Conservation (phyloP, 2,113 vertebrate species). For the Zosterops borbonicus region DNA sequence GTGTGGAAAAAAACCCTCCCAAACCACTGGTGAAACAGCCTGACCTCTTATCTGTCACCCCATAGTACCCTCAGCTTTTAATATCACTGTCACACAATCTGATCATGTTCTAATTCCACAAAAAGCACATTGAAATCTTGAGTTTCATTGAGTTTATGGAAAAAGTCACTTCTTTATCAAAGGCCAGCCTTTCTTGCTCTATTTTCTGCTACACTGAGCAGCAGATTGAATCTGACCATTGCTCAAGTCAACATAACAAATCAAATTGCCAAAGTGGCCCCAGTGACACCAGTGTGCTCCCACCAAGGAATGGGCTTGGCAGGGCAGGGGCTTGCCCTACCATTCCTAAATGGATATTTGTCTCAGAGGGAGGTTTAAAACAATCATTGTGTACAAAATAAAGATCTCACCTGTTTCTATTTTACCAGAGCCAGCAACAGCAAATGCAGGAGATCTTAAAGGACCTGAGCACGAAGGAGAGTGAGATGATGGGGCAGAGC, state of each 20-base stretch:
- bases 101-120: not conserved
- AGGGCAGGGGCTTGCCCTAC: not conserved
- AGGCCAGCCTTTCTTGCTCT: not conserved
- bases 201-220: not conserved
- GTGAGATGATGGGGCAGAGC: constrained; percentile 42
- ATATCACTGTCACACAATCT: not conserved
- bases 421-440: constrained; percentile 83
- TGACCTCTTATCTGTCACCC: not conserved
- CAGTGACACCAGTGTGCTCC: not conserved
- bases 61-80: not conserved
- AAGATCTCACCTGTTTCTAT: not conserved
- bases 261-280: not conserved
- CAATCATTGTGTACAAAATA: not conserved
- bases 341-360: not conserved
- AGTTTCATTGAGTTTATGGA: not conserved
- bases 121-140: not conserved
- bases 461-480: constrained; percentile 74
- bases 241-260: not conserved
- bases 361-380: too few relatives aligned
- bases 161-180: not conserved
- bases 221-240: not conserved
- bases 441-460: constrained; percentile 83
- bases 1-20: not conserved
- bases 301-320: not conserved
- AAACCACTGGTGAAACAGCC: not conserved